Evolutionary conservation across 2,113 vertebrate species (phyloP).

Genomic region (Cichladusa arquata): DNA sequence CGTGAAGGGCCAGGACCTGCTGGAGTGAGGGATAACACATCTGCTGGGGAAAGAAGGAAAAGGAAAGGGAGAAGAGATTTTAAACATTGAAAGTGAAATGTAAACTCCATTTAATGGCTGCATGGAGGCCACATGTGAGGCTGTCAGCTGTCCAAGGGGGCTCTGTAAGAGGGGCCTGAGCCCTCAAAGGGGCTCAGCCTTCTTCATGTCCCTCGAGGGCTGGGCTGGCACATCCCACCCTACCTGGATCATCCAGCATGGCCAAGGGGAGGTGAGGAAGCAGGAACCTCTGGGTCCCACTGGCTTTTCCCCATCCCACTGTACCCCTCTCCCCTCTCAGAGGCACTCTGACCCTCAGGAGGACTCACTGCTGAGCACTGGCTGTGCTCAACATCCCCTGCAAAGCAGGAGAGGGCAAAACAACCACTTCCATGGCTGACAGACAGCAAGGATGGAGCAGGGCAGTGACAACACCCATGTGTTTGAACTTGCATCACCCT

Average conservation of each 20-base stretch:
- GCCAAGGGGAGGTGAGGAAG: neutral
- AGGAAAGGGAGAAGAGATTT: neutral
- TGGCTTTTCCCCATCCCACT: neutral
- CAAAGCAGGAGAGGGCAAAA: too few species aligned
- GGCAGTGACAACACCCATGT: rapidly evolving
- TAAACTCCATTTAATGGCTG: neutral
- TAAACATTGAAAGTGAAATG: neutral
- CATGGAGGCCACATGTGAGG: neutral
- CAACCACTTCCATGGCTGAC: neutral
- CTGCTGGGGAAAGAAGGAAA: neutral
- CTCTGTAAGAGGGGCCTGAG: rapidly evolving
- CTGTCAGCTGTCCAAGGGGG: neutral
- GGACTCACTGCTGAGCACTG: neutral
- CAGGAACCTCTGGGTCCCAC: neutral
- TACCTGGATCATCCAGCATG: rapidly evolving
- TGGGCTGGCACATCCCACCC: neutral
- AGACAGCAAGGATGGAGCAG: neutral
- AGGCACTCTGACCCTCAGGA: neutral
- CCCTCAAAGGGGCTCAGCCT: neutral
- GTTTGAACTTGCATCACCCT: neutral
- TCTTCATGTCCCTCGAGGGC: neutral
- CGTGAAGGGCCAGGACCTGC: rapidly evolving
- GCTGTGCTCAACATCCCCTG: too few species aligned
- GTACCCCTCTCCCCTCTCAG: neutral
- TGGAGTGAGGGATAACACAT: neutral